Evolutionary conservation across 2,888 invertebrate species (phyloP).

Genomic region (Netelia inedita): DNA sequence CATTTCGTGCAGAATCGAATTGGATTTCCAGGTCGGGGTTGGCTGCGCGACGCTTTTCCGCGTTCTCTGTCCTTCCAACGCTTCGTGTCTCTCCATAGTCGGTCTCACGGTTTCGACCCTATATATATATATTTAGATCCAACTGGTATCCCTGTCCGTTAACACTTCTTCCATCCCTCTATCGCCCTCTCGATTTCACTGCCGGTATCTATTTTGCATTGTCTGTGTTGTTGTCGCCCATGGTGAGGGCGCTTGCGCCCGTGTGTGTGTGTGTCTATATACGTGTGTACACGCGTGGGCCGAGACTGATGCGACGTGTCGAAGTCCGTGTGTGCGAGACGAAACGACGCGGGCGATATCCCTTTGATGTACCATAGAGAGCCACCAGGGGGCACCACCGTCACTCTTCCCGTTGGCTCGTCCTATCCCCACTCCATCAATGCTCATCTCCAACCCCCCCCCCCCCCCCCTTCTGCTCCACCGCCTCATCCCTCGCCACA

Average conservation of each 20-base stretch:
- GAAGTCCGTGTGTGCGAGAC: conserved; percentile 57
- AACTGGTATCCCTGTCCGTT: conserved; percentile 64
- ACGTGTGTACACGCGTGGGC: conserved; percentile 23
- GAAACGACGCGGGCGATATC: conserved; percentile 73
- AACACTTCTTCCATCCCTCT: conserved; percentile 64
- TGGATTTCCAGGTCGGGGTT: conserved; percentile 81
- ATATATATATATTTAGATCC: conserved; percentile 9
- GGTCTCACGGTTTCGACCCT: conserved; percentile 25
- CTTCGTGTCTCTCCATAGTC: conserved; percentile 54
- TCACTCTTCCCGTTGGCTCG: conserved; percentile 8
- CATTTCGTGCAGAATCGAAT: conserved; percentile 84
- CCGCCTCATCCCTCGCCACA: no score
- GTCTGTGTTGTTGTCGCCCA: not conserved
- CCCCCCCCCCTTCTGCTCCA: not conserved
- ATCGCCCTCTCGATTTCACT: conserved; percentile 39
- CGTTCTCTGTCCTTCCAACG: conserved; percentile 41
- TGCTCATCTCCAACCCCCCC: not conserved
- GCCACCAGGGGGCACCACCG: conserved; percentile 42
- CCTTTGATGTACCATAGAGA: conserved; percentile 81
- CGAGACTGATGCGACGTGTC: conserved; percentile 38
- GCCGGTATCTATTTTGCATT: conserved; percentile 25
- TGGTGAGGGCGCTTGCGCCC: conserved; percentile 39
- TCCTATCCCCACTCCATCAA: conserved; percentile 12
- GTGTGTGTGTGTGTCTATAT: conserved; percentile 61
- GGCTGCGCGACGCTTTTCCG: conserved; percentile 21